phyloP scores from a whole-genome alignment of 2,797 vertebrate genomes.

The Eutrigla gurnardus region DNA sequence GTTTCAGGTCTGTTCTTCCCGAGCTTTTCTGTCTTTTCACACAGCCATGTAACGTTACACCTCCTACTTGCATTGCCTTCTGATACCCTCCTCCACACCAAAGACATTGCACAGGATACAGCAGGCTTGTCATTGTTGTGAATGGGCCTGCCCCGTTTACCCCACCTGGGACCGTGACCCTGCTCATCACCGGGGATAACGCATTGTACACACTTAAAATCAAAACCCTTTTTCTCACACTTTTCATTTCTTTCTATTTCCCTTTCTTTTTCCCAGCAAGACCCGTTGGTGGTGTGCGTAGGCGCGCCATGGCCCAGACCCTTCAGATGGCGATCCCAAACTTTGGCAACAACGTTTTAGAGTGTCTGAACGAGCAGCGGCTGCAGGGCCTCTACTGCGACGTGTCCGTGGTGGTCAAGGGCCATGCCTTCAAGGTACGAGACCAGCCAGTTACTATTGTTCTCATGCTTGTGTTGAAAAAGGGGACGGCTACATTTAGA shows the following conservation, averaged over 20 bases:
- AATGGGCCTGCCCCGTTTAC: slow-evolving; percentile 13
- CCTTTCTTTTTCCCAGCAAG: slow-evolving; percentile 56
- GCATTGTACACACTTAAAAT: neutral
- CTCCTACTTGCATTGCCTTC: slow-evolving; percentile 40
- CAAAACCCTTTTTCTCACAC: neutral
- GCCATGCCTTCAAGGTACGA: slow-evolving; percentile 93
- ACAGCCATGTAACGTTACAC: slow-evolving; percentile 47
- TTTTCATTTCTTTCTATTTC: slow-evolving; percentile 4
- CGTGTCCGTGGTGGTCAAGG: slow-evolving; percentile 95
- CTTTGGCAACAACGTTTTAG: slow-evolving; percentile 96
- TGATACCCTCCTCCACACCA: slow-evolving; percentile 21
- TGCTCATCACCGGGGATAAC: slow-evolving; percentile 10
- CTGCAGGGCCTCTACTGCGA: slow-evolving; percentile 98
- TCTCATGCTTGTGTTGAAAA: neutral
- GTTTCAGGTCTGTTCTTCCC: slow-evolving; percentile 32
- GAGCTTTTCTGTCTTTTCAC: slow-evolving; percentile 46
- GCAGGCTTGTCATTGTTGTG: slow-evolving; percentile 35
- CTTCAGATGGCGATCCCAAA: slow-evolving; percentile 99
- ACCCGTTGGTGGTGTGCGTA: slow-evolving; percentile 84
- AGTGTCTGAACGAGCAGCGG: slow-evolving; percentile 98
- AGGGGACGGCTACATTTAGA: neutral
- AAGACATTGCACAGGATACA: slow-evolving; percentile 28
- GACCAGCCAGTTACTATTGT: neutral
- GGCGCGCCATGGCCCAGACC: slow-evolving; percentile 94
- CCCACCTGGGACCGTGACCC: slow-evolving; percentile 17